A percentile compares a stretch with the other conserved stretches of the same genome.
phyloP scores from a whole-genome alignment of 2,113 vertebrate genomes.

The Isurus oxyrinchus region DNA sequence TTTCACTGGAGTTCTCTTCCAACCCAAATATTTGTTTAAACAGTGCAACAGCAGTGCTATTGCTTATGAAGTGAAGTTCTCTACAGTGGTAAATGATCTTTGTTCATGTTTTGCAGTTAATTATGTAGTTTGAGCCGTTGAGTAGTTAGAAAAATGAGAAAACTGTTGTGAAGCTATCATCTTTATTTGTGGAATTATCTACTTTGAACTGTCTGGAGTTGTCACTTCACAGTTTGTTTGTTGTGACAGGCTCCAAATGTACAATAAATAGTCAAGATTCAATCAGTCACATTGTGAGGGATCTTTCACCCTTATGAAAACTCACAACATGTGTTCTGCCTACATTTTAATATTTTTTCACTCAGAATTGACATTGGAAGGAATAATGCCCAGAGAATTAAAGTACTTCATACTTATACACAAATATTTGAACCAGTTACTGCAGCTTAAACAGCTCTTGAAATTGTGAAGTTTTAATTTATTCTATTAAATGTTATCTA shows the following conservation, averaged over 20 bases:
- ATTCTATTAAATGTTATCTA: neutral
- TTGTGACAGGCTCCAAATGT: neutral
- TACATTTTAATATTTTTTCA: neutral
- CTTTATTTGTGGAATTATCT: neutral
- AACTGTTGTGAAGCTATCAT: neutral
- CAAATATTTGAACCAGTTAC: neutral
- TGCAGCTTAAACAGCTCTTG: neutral
- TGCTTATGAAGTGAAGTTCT: neutral
- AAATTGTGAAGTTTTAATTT: neutral
- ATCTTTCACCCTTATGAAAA: neutral
- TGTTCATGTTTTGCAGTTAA: neutral
- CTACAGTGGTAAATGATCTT: neutral
- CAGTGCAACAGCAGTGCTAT: neutral
- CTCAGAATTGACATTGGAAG: neutral
- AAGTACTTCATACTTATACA: neutral
- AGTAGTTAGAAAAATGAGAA: neutral
- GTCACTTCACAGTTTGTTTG: neutral
- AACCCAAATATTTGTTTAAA: neutral
- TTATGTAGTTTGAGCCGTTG: neutral
- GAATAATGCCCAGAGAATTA: neutral
- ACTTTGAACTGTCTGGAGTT: neutral
- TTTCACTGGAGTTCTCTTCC: neutral
- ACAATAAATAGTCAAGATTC: neutral
- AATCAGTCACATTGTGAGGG: neutral
- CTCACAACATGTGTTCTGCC: neutral